Evolutionary conservation across 2,888 invertebrate species (phyloP), one percentile per base, ranked within the genome.

Genomic region (Bibio marci): DNA sequence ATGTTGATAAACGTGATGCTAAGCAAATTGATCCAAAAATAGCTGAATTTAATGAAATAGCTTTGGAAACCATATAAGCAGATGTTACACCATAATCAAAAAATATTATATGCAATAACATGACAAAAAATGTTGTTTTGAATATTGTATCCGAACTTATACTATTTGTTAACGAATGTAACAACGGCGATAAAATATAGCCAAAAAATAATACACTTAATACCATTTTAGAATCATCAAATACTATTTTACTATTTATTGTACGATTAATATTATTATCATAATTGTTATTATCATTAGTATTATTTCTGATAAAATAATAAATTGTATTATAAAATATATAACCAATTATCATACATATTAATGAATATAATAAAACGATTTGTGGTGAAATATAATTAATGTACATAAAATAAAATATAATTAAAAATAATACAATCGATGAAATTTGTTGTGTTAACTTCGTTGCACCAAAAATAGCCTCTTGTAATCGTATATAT

Each of bases 121-220:
- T 75, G 76, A 92, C 86, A 12, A 86, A 67, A 15, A 82, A 77
- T 1, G 94, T 76, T 72, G 83, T 87, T 2, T 91, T 87, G 53
- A 91, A 94, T 53, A 98, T 94, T 0, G 97, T 94, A 55, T 98
- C 95, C 0, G 95, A 95, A 53, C 92, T 92, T 3, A 98, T 86
- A 0, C 94, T 91, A 55, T 91, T 88, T 0, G 98, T 97, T 37
- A 98, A 66, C 0, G 92, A 95, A 57, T 94, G 87, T 26, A 94
- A 62, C 14, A 95, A 73, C 0, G 95, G 97, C 0, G 94, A 90
- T 42, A 94, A 67, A 39, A 90, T 69, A 52, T 85, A 90, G 2
- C 91, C 90, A 54, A 92, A 80, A 0, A 81, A 73, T 2, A 90
- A 56, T 51, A 91, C 91, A 8, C 87, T 78, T 27, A 83, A 53